phyloP scores from a whole-genome alignment of 2,888 invertebrate species.

The Xestia xanthographa region DNA sequence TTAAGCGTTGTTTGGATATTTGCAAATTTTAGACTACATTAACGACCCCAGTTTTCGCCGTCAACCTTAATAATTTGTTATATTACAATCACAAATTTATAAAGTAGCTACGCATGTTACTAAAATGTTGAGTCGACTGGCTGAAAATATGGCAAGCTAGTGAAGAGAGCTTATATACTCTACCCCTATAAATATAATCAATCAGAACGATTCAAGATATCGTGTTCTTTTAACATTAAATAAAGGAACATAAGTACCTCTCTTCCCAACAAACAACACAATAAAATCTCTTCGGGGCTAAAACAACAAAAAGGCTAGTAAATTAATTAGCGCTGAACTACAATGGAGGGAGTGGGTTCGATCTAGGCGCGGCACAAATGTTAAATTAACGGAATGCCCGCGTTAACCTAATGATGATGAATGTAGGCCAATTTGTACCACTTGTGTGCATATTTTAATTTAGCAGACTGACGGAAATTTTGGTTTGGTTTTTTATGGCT shows the following conservation, averaged over 20 bases:
- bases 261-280: background rate
- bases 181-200: background rate
- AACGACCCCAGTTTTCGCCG: background rate
- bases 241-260: background rate
- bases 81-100: background rate
- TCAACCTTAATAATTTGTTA: background rate
- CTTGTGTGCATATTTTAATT: slow-evolving; percentile 66
- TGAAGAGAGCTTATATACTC: too few relatives aligned
- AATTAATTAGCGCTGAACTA: slow-evolving; percentile 61
- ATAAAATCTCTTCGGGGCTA: slow-evolving; percentile 23
- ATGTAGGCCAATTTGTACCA: slow-evolving; percentile 64
- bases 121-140: background rate
- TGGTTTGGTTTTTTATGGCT: slow-evolving; percentile 23
- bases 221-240: background rate
- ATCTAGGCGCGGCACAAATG: slow-evolving; percentile 65
- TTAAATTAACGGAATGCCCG: slow-evolving; percentile 67
- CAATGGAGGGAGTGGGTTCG: slow-evolving; percentile 61
- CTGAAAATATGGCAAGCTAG: background rate
- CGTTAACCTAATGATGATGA: slow-evolving; percentile 55
- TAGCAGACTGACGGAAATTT: slow-evolving; percentile 45
- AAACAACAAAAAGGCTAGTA: slow-evolving; percentile 53
- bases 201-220: background rate
- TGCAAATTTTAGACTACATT: slow-evolving; percentile 28
- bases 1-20: slow-evolving; percentile 44
- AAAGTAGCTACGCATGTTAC: background rate